Evolutionary conservation across 2,797 vertebrate genomes (phyloP), one percentile per base, ranked within the genome.

Genomic region (Acipenser ruthenus): DNA sequence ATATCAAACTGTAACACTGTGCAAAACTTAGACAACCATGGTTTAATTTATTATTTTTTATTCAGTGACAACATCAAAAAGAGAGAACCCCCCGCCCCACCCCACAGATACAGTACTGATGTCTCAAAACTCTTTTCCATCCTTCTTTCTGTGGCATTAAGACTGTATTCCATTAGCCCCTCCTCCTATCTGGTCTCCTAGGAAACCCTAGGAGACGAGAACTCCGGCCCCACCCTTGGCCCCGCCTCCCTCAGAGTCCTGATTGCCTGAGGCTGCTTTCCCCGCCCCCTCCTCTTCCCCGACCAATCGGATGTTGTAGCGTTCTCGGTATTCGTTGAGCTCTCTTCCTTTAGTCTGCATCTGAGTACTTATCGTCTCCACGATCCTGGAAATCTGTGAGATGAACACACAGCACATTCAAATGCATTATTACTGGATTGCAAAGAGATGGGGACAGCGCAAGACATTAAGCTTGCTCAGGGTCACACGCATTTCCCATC

Each of bases 301-400:
- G 75, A 95, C 85, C 74, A 97, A 76, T 6, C 94, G 93, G 69
- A 97, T 97, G 84, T 97, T 95, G 89, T 97, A 95, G 64, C 92
- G 92, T 77, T 96, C 94, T 72, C 94, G 83, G 74, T 95, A 97
- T 68, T 97, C 95, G 5, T 93, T 95, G 50, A 98, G 91, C 73
- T 97, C 95, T 53, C 91, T 91, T 4, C 95, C 94, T 78, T 98
- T 97, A 0, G 83, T 50, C 80, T 93, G 92, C 86, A 98, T 94
- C 78, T 95, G 93, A 67, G 89, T 83, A 72, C 81, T 91, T 78
- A 98, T 79, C 0, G 89, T 74, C 71, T 93, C 92, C 0, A 94
- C 87, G 74, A 94, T 82, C 80, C 93, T 94, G 71, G 90, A 83
- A 73, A 97, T 92, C 95, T 97, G 80, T 6, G 62, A n/a, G n/a